Percentiles rank a stretch among this genome's conserved stretches.
Evolutionary conservation across 2,888 invertebrate genomes (phyloP).

Genomic region (Cryptophagus acutangulus): DNA sequence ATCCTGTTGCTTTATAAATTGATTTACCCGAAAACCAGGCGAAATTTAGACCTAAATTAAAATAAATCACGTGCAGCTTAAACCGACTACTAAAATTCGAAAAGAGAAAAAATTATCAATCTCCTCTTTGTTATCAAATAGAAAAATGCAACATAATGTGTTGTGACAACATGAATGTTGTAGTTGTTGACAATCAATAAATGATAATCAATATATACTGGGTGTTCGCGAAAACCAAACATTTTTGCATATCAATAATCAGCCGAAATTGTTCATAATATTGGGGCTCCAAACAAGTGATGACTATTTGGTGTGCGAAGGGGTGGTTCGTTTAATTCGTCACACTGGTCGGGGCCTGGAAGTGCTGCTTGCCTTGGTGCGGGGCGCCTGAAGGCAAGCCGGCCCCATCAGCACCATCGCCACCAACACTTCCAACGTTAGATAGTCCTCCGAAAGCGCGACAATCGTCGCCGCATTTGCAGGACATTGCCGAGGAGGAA

Average conservation of each 20-base stretch:
- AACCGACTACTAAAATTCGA: no score
- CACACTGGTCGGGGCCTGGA: constrained; percentile 74
- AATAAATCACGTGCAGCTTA: no score
- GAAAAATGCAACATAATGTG: no score
- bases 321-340: constrained; percentile 36
- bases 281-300: constrained; percentile 30
- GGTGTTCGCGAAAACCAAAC: constrained; percentile 18
- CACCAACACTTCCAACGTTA: constrained; percentile 45
- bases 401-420: constrained; percentile 39
- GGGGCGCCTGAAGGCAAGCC: constrained; percentile 59
- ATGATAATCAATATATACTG: constrained; percentile 33
- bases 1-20: no score
- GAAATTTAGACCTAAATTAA: no score
- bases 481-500: constrained; percentile 80
- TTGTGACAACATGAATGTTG: no score
- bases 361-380: constrained; percentile 80
- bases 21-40: no score
- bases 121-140: no score
- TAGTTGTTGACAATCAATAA: constrained; percentile 37
- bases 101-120: no score
- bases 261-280: constrained; percentile 8
- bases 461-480: constrained; percentile 64
- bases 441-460: constrained; percentile 44
- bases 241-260: no score
- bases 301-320: constrained; percentile 31